phyloP scores from a whole-genome alignment of 2,888 invertebrate genomes.

The Monopis laevigella region DNA sequence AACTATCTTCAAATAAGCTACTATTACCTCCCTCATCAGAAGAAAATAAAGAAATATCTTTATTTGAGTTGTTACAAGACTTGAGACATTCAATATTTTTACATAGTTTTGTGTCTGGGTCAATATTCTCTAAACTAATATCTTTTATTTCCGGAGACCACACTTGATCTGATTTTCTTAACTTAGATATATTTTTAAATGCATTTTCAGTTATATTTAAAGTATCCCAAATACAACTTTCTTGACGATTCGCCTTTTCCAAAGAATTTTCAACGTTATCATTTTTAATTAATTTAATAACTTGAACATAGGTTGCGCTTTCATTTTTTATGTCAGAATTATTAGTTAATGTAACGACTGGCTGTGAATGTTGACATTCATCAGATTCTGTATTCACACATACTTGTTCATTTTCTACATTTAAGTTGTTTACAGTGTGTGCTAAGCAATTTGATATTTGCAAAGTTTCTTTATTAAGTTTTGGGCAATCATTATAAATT shows the following conservation, averaged over 20 bases:
- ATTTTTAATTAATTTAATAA: not conserved
- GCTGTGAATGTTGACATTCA: no score
- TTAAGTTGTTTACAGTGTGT: no score
- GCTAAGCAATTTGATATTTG: no score
- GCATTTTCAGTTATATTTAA: conserved; percentile 40
- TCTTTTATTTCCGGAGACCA: conserved; percentile 42
- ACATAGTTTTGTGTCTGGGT: not conserved
- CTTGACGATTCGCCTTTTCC: not conserved
- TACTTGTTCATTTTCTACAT: no score
- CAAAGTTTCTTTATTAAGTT: no score
- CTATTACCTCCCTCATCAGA: conserved; percentile 54
- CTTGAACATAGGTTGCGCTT: no score
- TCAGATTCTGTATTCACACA: no score
- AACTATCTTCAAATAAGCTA: conserved; percentile 68
- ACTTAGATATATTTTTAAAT: conserved; percentile 37
- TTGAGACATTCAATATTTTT: conserved; percentile 1
- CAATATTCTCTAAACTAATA: conserved; percentile 13
- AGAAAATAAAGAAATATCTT: conserved; percentile 49
- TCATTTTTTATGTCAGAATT: no score
- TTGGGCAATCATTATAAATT: no score
- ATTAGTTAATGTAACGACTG: no score
- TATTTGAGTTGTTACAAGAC: not conserved
- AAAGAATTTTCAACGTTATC: not conserved
- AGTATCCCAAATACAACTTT: conserved; percentile 37
- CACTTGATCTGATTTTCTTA: conserved; percentile 29